Base-by-base conservation (phyloP, 2,888 invertebrate species). In the Cacoxenus indagator region DNA sequence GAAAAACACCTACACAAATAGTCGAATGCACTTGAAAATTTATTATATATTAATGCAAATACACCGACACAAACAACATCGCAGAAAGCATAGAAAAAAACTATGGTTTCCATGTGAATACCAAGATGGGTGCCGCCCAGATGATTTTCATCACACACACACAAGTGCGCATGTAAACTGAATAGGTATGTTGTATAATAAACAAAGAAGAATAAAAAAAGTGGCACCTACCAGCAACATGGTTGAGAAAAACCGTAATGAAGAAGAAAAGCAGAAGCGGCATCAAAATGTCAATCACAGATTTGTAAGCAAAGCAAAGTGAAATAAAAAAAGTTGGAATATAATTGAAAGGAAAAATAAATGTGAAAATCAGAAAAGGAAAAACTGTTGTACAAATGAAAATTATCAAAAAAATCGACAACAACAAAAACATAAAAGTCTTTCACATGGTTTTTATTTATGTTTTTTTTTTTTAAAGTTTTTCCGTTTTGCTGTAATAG, bases 81-180 rank as follows among this genome's bases (percentile, higher is more conserved):
- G 24, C 19, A 31, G 24, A 11, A n/a, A 48, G 51, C 43, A 62
- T 71, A 69, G 43, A 67, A 62, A 65, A 31, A 46, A 70, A n/a
- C n/a, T n/a, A n/a, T 70, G 73, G 74, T 77, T 76, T 77, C 75
- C 74, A 76, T 76, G 75, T 77, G 76, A 76, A 78, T 77, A 76
- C 74, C 74, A 65, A 78, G 73, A 68, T 74, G 85, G 86, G 85
- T 87, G 85, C 87, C 87, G 87, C 87, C 87, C 87, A 85, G 81
- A 85, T 86, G 85, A 84, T 86, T 87, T 85, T 82, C 80, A 80
- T 81, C 74, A 76, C 72, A 68, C 67, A 70, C 57, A 19, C 37
- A 37, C 27, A 24, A 31, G 19, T 22, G 43, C 43, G n/a, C 8
- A n/a, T 62, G 54, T n/a, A n/a, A 24, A 22, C 29, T 67, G 27